Evolutionary conservation across 2,797 vertebrate species (phyloP).

Genomic region (Melanotaenia boesemani): DNA sequence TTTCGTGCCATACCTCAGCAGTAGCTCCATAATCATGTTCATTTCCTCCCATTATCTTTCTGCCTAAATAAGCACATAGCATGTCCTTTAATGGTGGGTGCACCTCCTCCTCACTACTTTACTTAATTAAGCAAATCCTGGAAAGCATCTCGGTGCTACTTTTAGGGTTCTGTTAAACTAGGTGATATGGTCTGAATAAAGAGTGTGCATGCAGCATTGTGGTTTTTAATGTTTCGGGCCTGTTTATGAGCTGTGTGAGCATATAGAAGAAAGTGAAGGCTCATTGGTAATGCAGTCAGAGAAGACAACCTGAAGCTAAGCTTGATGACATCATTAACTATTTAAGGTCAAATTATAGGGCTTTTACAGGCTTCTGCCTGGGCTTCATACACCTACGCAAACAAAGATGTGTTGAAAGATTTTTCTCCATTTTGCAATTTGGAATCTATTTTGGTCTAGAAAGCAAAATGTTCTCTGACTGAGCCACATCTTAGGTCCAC

Average conservation of each 20-base stretch:
- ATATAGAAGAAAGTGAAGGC: conserved; percentile 21
- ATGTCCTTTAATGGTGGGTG: conserved; percentile 50
- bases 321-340: conserved; percentile 78
- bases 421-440: conserved; percentile 58
- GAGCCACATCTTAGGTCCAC: conserved; percentile 72
- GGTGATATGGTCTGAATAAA: conserved; percentile 56
- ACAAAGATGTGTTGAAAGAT: conserved; percentile 68
- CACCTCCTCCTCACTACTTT: conserved; percentile 61
- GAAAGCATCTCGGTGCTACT: conserved; percentile 57
- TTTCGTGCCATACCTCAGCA: conserved; percentile 44
- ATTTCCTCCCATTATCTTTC: conserved; percentile 80
- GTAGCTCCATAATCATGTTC: conserved; percentile 63
- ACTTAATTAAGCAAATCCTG: conserved; percentile 65
- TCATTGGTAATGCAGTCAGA: conserved; percentile 31
- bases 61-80: conserved; percentile 65
- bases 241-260: conserved; percentile 18
- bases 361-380: conserved; percentile 55
- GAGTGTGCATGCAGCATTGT: conserved; percentile 35
- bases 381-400: conserved; percentile 71
- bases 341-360: conserved; percentile 79
- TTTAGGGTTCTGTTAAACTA: conserved; percentile 65
- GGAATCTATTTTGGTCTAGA: conserved; percentile 74
- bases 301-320: conserved; percentile 34
- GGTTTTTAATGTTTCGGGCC: conserved; percentile 22
- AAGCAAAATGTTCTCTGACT: conserved; percentile 48